Percentiles rank a stretch among this genome's conserved stretches.
Conservation (phyloP, 2,113 vertebrate species). For the Peromyscus leucopus region DNA sequence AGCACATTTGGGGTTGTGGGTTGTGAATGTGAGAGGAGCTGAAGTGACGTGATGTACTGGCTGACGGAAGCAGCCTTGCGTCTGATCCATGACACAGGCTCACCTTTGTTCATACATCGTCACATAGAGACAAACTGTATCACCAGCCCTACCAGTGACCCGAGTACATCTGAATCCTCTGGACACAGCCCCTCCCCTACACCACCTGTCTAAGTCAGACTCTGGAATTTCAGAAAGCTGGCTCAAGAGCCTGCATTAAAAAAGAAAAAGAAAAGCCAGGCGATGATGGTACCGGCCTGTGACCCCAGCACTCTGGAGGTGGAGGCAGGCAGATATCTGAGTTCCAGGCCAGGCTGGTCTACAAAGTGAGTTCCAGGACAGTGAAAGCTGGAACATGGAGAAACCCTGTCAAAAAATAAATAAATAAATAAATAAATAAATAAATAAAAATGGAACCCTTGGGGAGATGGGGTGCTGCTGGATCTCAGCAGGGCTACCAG, state of each 20-base stretch:
- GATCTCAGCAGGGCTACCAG: not conserved
- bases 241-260: not conserved
- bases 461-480: not conserved
- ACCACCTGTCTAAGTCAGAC: not conserved
- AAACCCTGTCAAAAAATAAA: not conserved
- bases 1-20: rapidly evolving
- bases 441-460: not conserved
- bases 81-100: rapidly evolving
- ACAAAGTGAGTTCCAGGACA: not conserved
- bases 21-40: not conserved
- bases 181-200: too few relatives aligned
- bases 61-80: not conserved
- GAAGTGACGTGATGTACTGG: not conserved
- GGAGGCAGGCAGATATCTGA: too few relatives aligned
- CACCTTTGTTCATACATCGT: rapidly evolving
- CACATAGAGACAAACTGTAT: rapidly evolving
- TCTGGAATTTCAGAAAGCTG: not conserved
- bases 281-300: too few relatives aligned
- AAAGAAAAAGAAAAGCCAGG: not conserved
- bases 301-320: too few relatives aligned
- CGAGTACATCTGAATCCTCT: rapidly evolving
- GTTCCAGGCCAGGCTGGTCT: too few relatives aligned
- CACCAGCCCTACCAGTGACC: not conserved
- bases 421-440: too few relatives aligned
- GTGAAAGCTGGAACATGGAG: not conserved